Evolutionary conservation across 2,113 vertebrate genomes (phyloP), one percentile per base, ranked within the genome.

Genomic region (Salvelinus alpinus): DNA sequence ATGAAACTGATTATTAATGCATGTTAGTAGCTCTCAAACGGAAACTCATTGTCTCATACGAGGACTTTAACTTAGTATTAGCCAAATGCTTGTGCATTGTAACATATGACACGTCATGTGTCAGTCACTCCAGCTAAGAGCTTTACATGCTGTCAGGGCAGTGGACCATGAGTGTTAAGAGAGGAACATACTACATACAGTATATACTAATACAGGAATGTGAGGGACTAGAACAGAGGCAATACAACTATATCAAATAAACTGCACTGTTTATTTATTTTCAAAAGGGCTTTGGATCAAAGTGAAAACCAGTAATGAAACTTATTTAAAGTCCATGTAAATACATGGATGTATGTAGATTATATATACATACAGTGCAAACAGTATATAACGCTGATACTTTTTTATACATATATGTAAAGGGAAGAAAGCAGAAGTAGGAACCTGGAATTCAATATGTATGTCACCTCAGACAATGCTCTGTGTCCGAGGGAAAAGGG

Each of bases 231-330:
- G 77, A 76, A 74, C 69, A n/a, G 80, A 82, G 86, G 80, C 80
- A 81, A 81, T 78, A 83, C 73, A 66, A 70, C 78, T 72, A 77
- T 75, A 83, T 86, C 80, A 78, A 82, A 84, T 70, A 72, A 81
- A 82, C 78, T 79, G 85, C 88, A 87, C 88, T 88, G 87, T 84
- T 89, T 81, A 78, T 83, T 65, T 81, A 82, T 88, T 68, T 86
- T 75, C 78, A 89, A 81, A 94, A 93, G 92, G 92, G 92, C 90
- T 93, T 90, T 82, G 85, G 81, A 86, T 89, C 73, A 81, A 88
- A 90, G 79, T 85, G 75, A 88, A 86, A 79, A 80, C 69, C 67
- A 85, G 74, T 86, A 85, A 70, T 71, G 20, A 80, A 85, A 82
- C 79, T 72, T 72, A 83, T 80, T 86, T 86, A 72, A 89, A 90